Conservation (phyloP, 2,888 invertebrate species). For the Aphrophora alni region DNA sequence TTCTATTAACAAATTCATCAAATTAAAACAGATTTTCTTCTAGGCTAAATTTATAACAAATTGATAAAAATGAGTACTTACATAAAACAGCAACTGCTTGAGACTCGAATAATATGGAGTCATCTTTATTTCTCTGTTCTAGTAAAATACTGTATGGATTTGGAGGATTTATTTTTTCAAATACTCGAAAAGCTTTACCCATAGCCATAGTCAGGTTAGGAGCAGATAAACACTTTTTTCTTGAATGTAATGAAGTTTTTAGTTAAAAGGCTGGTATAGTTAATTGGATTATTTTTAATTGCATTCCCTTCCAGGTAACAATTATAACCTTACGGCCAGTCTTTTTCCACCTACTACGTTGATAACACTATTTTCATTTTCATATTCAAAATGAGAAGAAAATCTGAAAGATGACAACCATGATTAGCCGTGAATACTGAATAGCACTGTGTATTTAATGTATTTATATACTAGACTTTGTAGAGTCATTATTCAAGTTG, state of each 20-base stretch:
- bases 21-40: no score
- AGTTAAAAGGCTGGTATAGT: not conserved
- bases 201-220: slow-evolving; percentile 74
- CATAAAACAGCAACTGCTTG: slow-evolving; percentile 86
- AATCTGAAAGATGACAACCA: not conserved
- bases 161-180: slow-evolving; percentile 85
- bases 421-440: no score
- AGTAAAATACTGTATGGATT: slow-evolving; percentile 89
- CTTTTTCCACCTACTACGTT: not conserved
- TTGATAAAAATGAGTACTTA: no score
- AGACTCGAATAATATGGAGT: slow-evolving; percentile 89
- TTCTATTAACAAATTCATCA: no score
- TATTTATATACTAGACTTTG: no score
- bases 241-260: not conserved
- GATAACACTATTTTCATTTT: not conserved
- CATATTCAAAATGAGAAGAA: not conserved
- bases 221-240: slow-evolving; percentile 39
- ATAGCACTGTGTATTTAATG: no score
- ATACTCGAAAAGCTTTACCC: slow-evolving; percentile 90
- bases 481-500: no score
- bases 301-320: not conserved
- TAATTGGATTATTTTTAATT: not conserved
- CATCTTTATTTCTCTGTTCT: slow-evolving; percentile 86
- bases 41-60: no score
- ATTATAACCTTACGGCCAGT: not conserved